Evolutionary conservation across 2,797 vertebrate species (phyloP).

Genomic region (Myotis planiceps): DNA sequence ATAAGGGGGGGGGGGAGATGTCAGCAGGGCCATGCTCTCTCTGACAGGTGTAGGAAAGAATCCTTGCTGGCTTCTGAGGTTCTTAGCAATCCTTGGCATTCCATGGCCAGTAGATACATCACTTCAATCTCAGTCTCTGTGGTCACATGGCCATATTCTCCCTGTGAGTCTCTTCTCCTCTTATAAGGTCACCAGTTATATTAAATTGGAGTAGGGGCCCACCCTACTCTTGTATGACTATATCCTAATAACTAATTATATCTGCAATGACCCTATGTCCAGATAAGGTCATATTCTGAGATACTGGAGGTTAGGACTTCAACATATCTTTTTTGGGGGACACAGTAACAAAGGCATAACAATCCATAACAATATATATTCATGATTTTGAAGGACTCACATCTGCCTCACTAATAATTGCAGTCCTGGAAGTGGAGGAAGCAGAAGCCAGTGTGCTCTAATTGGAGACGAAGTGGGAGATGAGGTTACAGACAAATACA

Average conservation of each 20-base stretch:
- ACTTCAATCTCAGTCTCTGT: neutral
- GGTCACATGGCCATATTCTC: neutral
- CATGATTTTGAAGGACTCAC: conserved; percentile 4
- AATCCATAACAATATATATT: neutral
- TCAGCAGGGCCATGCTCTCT: neutral
- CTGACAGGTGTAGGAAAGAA: neutral
- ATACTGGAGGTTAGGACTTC: neutral
- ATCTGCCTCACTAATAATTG: neutral
- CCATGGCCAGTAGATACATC: neutral
- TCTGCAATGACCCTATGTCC: neutral
- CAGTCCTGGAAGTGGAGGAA: neutral
- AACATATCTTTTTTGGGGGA: neutral
- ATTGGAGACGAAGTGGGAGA: neutral
- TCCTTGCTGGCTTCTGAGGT: neutral
- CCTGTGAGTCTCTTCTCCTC: neutral
- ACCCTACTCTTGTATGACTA: neutral
- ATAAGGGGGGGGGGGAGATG: neutral
- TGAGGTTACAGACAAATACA: neutral
- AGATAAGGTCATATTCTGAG: neutral
- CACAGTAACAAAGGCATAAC: too few species aligned
- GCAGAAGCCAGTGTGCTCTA: neutral
- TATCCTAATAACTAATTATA: conserved; percentile 1
- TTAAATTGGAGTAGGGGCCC: neutral
- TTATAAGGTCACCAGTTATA: neutral
- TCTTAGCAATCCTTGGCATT: neutral